Conservation (phyloP, 37 sponge, comb jelly and placozoan species). For the Cliona cf. orientalis region DNA sequence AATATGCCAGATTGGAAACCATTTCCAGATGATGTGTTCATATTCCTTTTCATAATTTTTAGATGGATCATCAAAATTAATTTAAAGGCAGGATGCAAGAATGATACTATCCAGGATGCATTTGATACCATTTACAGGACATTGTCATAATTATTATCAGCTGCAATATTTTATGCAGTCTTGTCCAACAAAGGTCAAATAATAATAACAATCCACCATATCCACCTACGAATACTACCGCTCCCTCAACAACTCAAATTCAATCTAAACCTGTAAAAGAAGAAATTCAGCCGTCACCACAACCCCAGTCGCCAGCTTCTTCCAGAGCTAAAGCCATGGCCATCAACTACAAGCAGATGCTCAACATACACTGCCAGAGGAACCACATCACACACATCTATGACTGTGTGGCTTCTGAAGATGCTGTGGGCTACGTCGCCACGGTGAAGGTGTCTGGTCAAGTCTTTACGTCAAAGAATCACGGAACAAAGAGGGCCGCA, state of each 20-base stretch:
- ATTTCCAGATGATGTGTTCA: no score
- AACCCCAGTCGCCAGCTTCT: neutral
- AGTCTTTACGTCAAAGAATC: constrained; percentile 15
- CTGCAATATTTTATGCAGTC: no score
- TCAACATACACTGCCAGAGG: constrained; percentile 50
- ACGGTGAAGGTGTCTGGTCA: constrained; percentile 25
- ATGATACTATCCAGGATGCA: no score
- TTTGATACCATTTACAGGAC: no score
- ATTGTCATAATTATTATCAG: no score
- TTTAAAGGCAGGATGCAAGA: no score
- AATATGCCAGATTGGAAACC: no score
- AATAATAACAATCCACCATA: neutral
- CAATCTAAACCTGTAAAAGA: neutral
- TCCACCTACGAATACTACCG: neutral
- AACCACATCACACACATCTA: constrained; percentile 24
- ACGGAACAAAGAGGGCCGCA: constrained; percentile 33
- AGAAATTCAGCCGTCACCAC: neutral
- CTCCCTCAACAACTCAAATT: neutral
- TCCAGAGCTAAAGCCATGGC: neutral
- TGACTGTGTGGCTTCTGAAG: constrained; percentile 8
- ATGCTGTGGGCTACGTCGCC: constrained; percentile 33
- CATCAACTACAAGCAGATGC: constrained; percentile 14
- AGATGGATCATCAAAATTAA: no score
- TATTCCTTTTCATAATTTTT: no score
- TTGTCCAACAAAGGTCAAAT: no score